phyloP scores from a whole-genome alignment of 2,113 vertebrate genomes.

The Crotalus viridis region DNA sequence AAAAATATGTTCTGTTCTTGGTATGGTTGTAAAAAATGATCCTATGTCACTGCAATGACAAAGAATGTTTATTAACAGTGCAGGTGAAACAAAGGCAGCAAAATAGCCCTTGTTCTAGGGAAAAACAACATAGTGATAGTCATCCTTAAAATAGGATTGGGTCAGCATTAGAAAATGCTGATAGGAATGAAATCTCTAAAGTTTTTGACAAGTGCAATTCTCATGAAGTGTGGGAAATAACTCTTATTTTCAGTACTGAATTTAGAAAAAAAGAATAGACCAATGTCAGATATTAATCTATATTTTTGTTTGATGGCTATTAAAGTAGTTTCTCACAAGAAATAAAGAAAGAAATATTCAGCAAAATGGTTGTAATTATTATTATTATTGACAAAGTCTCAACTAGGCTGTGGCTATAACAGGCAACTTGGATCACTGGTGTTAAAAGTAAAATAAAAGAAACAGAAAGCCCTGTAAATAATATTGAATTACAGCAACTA shows the following conservation, averaged over 20 bases:
- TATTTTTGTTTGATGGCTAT: neutral
- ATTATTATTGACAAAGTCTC: neutral
- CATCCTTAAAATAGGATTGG: neutral
- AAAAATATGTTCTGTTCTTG: neutral
- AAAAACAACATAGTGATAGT: neutral
- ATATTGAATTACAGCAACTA: neutral
- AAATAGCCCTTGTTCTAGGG: neutral
- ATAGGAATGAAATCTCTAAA: neutral
- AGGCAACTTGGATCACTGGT: neutral
- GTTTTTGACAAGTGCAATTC: neutral
- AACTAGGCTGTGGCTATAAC: neutral
- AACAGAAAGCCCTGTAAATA: neutral
- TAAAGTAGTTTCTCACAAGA: neutral
- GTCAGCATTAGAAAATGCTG: neutral
- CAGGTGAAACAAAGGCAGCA: neutral
- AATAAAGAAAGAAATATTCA: neutral
- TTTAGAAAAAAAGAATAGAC: neutral
- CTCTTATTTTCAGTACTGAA: neutral
- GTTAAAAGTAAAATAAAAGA: neutral
- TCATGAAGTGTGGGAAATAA: neutral
- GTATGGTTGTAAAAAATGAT: neutral
- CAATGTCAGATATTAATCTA: neutral
- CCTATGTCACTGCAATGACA: neutral
- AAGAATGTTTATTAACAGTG: neutral
- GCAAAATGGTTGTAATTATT: neutral